Percentiles rank a stretch among this genome's conserved stretches.
These are phyloP conservation scores for Aegypius monachus DNA, from an alignment of 2,113 vertebrate genomes.

Conservation along the genomic window DNA sequence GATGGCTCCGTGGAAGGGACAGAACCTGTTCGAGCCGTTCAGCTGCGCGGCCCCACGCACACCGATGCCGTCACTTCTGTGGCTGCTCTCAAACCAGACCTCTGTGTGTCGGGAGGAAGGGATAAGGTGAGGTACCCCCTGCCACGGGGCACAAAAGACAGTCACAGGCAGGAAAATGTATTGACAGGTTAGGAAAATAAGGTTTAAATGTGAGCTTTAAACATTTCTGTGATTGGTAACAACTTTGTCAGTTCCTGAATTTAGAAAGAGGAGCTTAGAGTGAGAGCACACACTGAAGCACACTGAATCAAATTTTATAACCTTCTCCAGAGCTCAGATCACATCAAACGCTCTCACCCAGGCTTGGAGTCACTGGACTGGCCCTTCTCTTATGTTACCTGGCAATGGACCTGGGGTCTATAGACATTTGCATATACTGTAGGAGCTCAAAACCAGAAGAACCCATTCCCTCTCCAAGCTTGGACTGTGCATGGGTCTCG, in stretches of 20 bases:
- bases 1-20: conserved; percentile 67
- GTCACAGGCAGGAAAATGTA: neutral
- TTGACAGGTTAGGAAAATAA: neutral
- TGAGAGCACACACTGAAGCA: neutral
- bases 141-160: neutral
- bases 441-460: neutral
- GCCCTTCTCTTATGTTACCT: neutral
- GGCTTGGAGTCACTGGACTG: neutral
- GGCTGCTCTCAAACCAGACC: conserved; percentile 81
- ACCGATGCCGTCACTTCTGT: conserved; percentile 78
- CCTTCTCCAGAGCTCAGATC: neutral
- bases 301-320: neutral
- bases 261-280: neutral
- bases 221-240: accelerated
- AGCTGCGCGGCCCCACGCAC: conserved; percentile 80
- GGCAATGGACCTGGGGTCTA: neutral
- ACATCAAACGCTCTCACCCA: neutral
- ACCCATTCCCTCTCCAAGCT: neutral
- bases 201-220: neutral
- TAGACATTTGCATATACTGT: neutral
- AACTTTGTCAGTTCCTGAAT: neutral
- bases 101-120: conserved; percentile 89
- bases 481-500: neutral
- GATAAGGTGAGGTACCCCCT: conserved; percentile 79
- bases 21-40: conserved; percentile 13